These are phyloP conservation scores for Poecile atricapillus DNA, from an alignment of 2,113 vertebrate genomes.

Conservation along the genomic window DNA sequence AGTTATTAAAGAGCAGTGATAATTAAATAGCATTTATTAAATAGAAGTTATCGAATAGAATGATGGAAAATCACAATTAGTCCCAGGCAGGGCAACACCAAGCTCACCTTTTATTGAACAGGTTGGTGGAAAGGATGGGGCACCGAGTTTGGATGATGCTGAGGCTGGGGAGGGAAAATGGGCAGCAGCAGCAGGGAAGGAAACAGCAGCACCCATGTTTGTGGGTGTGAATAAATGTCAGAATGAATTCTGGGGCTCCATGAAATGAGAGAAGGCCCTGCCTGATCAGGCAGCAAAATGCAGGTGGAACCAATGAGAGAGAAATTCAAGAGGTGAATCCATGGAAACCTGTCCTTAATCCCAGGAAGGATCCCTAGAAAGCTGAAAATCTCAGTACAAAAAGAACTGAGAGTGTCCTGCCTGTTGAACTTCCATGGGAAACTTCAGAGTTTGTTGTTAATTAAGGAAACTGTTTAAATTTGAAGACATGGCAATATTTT, in stretches of 20 bases:
- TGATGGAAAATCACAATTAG: background rate
- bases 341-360: background rate
- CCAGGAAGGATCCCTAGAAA: background rate
- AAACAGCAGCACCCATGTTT: background rate
- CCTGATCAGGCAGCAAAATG: background rate
- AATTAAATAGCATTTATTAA: background rate
- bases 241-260: background rate
- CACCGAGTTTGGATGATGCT: background rate
- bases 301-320: background rate
- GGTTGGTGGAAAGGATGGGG: background rate
- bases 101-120: background rate
- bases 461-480: background rate
- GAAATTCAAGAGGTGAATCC: background rate
- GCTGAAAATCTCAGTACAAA: background rate
- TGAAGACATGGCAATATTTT: background rate
- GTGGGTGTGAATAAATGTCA: background rate
- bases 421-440: background rate
- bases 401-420: background rate
- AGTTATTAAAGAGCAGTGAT: background rate
- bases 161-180: background rate
- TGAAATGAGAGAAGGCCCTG: background rate
- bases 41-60: too few species aligned
- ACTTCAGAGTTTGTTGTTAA: background rate
- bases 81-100: background rate
- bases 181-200: background rate